Conservation (phyloP, 2,888 invertebrate species). For the Ypsolopha scabrella region DNA sequence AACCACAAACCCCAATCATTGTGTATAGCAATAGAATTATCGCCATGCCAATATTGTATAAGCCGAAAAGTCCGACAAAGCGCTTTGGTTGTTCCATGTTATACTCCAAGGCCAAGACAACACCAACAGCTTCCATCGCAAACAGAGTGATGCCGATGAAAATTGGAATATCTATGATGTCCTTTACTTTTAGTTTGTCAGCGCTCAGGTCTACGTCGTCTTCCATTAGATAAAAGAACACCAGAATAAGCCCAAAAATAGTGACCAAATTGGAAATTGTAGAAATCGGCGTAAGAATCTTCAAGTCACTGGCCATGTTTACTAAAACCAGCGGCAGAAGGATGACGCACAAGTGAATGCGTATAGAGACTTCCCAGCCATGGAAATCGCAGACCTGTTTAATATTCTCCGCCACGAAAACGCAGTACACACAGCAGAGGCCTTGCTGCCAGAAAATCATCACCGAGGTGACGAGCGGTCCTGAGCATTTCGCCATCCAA, state of each 20-base stretch:
- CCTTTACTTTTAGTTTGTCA: slow-evolving; percentile 56
- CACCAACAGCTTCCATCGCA: slow-evolving; percentile 84
- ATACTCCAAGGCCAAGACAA: slow-evolving; percentile 90
- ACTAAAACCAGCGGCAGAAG: slow-evolving; percentile 72
- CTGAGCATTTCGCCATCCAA: slow-evolving; percentile 54
- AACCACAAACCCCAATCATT: slow-evolving; percentile 88
- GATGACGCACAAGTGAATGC: slow-evolving; percentile 69
- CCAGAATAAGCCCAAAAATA: slow-evolving; percentile 77
- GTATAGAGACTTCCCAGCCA: slow-evolving; percentile 36
- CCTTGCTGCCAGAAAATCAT: slow-evolving; percentile 86
- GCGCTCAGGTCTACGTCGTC: slow-evolving; percentile 67
- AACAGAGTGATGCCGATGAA: slow-evolving; percentile 91
- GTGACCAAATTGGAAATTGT: slow-evolving; percentile 82
- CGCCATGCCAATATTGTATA: slow-evolving; percentile 84
- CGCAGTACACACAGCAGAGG: slow-evolving; percentile 88
- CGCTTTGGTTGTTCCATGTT: slow-evolving; percentile 87
- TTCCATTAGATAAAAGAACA: slow-evolving; percentile 77
- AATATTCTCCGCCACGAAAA: slow-evolving; percentile 80
- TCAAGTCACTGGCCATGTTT: slow-evolving; percentile 78
- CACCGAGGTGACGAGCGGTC: slow-evolving; percentile 69
- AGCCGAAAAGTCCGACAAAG: slow-evolving; percentile 82
- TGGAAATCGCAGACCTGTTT: slow-evolving; percentile 67
- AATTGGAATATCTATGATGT: slow-evolving; percentile 72
- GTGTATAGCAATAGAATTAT: slow-evolving; percentile 81
- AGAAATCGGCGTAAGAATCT: slow-evolving; percentile 83